phyloP scores from a whole-genome alignment of 2,888 invertebrate genomes.

The Schizotus pectinicornis region DNA sequence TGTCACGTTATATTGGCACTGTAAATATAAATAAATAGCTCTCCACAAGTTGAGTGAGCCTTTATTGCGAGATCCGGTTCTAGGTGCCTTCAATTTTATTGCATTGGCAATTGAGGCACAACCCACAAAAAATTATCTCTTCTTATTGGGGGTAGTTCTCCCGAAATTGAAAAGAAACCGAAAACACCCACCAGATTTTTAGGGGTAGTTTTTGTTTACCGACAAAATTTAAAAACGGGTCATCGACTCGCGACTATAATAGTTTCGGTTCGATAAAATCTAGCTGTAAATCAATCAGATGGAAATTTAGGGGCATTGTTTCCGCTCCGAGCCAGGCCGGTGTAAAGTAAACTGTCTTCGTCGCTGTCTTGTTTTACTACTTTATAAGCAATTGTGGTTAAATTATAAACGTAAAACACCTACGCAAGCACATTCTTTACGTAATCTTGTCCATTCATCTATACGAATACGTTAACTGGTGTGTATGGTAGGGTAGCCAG shows the following conservation, averaged over 20 bases:
- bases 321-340: too few species aligned
- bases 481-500: slow-evolving; percentile 7
- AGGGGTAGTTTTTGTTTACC: background rate
- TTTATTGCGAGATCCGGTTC: slow-evolving; percentile 11
- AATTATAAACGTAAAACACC: slow-evolving; percentile 21
- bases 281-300: too few species aligned
- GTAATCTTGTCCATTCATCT: slow-evolving; percentile 29
- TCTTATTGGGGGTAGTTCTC: too few species aligned
- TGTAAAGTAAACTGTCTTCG: too few species aligned
- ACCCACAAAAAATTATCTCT: background rate
- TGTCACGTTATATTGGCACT: slow-evolving; percentile 51
- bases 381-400: background rate
- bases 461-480: too few species aligned
- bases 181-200: slow-evolving; percentile 1
- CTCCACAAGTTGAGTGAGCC: slow-evolving; percentile 9
- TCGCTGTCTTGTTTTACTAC: slow-evolving; percentile 11
- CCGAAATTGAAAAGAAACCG: too few species aligned
- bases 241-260: too few species aligned
- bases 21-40: slow-evolving; percentile 54
- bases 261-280: too few species aligned
- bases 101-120: too few species aligned
- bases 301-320: too few species aligned
- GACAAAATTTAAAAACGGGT: background rate
- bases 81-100: too few species aligned
- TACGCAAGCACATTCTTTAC: slow-evolving; percentile 22